phyloP scores from a whole-genome alignment of 2,113 vertebrate genomes.

The Pomatostomus ruficeps region DNA sequence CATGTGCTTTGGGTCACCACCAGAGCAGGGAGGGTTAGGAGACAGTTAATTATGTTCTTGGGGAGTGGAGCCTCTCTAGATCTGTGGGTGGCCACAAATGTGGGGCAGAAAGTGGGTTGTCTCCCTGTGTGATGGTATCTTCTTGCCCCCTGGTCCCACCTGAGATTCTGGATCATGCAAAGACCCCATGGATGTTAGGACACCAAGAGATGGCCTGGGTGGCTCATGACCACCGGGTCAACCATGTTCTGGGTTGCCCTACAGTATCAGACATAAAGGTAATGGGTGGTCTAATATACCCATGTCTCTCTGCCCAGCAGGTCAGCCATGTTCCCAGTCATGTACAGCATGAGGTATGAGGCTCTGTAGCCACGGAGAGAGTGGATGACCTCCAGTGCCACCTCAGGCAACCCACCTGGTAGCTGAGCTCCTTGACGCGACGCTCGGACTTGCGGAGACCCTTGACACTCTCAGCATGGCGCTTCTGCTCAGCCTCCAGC shows the following conservation, averaged over 20 bases:
- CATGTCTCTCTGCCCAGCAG: accelerated
- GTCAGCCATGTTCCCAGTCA: background rate
- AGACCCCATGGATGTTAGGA: background rate
- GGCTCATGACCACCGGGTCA: too few species aligned
- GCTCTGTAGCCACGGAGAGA: background rate
- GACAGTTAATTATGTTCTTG: background rate
- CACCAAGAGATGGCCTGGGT: accelerated
- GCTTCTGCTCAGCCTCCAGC: slow-evolving; percentile 86
- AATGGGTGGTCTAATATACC: background rate
- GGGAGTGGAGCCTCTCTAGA: background rate
- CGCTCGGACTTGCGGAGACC: slow-evolving; percentile 90
- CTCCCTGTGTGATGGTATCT: background rate
- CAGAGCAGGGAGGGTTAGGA: background rate
- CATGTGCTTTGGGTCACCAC: background rate
- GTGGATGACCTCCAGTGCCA: accelerated
- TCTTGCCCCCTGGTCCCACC: background rate
- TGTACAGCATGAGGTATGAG: background rate
- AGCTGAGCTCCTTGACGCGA: slow-evolving; percentile 85
- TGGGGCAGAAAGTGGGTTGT: background rate
- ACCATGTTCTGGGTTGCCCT: background rate
- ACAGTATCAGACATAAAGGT: accelerated
- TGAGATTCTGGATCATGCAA: background rate
- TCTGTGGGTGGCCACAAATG: too few species aligned
- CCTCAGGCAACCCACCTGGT: slow-evolving; percentile 35
- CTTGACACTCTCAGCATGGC: slow-evolving; percentile 80